Conservation (phyloP, 2,797 vertebrate species). For the Syndactyla subalaris region DNA sequence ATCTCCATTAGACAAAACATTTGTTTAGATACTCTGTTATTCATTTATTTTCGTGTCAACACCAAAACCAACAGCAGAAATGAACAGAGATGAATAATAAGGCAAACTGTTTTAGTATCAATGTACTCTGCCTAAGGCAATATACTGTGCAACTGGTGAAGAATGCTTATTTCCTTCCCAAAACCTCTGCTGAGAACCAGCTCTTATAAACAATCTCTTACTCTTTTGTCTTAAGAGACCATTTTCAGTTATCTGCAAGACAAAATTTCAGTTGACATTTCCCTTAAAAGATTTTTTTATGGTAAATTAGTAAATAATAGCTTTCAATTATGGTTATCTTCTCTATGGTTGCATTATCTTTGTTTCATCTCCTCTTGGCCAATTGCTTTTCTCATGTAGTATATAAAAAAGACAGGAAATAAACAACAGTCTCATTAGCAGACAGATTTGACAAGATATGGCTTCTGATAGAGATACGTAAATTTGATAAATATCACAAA, state of each 20-base stretch:
- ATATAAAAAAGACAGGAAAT: not conserved
- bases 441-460: not conserved
- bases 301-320: constrained; percentile 19
- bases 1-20: constrained; percentile 66
- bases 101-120: constrained; percentile 52
- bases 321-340: not conserved
- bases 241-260: not conserved
- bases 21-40: constrained; percentile 68
- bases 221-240: constrained; percentile 43
- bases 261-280: constrained; percentile 21
- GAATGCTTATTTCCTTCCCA: constrained; percentile 72
- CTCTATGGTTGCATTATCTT: not conserved
- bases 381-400: not conserved
- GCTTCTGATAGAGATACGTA: not conserved
- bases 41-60: constrained; percentile 70
- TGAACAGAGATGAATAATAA: constrained; percentile 53
- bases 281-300: constrained; percentile 6
- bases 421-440: not conserved
- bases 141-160: constrained; percentile 69
- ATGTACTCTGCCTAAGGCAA: constrained; percentile 63
- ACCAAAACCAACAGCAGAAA: constrained; percentile 62
- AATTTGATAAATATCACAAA: not conserved
- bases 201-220: constrained; percentile 50
- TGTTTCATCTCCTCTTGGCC: not conserved
- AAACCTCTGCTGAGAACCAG: constrained; percentile 59